Percentiles rank a stretch among this genome's conserved stretches.
Evolutionary conservation across 2,113 vertebrate genomes (phyloP).

Genomic region (Gobiocypris rarus): DNA sequence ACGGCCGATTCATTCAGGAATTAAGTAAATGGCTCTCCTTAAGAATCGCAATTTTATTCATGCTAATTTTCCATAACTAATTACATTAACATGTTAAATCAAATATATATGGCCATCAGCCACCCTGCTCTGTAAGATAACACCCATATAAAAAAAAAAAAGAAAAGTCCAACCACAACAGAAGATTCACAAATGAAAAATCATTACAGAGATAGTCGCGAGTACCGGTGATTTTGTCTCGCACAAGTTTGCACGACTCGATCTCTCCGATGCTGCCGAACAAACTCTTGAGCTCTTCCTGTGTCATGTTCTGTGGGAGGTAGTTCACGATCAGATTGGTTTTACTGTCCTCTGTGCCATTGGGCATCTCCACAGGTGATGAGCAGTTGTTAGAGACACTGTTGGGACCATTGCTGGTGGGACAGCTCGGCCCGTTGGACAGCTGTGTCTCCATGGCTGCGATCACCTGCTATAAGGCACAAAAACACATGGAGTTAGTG

Average conservation of each 20-base stretch:
- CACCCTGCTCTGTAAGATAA: too few relatives aligned
- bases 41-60: too few relatives aligned
- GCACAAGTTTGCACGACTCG: slow-evolving; percentile 96
- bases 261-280: slow-evolving; percentile 98
- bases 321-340: slow-evolving; percentile 99
- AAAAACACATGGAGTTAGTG: slow-evolving; percentile 55
- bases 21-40: too few relatives aligned
- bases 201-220: not conserved
- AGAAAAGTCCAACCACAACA: too few relatives aligned
- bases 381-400: slow-evolving; percentile 93
- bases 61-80: too few relatives aligned
- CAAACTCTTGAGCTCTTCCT: slow-evolving; percentile 95
- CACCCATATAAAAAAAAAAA: too few relatives aligned
- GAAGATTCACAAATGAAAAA: not conserved
- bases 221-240: slow-evolving; percentile 98
- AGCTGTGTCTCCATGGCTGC: slow-evolving; percentile 99
- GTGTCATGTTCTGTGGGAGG: slow-evolving; percentile 98
- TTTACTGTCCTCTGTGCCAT: slow-evolving; percentile 95
- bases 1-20: too few relatives aligned
- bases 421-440: slow-evolving; percentile 96
- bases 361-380: slow-evolving; percentile 89
- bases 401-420: slow-evolving; percentile 89
- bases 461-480: slow-evolving; percentile 91
- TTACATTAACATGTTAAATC: too few relatives aligned
- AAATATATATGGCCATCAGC: too few relatives aligned